These are phyloP conservation scores for Brachirus orientalis DNA, from an alignment of 2,113 vertebrate genomes.

Conservation along the genomic window DNA sequence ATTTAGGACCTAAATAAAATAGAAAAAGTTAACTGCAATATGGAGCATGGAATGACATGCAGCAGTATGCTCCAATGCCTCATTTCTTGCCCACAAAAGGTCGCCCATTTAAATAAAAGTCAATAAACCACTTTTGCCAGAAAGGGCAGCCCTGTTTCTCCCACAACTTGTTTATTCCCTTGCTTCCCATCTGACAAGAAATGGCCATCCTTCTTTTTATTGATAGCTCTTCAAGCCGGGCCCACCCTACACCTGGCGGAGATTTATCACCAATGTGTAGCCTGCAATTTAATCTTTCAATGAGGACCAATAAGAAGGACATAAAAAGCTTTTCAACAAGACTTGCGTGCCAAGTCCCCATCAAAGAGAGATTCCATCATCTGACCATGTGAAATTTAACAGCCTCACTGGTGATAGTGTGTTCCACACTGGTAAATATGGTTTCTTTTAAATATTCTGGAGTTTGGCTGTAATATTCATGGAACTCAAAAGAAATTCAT, in stretches of 20 bases:
- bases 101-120: constrained; percentile 82
- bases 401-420: constrained; percentile 1
- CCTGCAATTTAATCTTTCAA: constrained; percentile 70
- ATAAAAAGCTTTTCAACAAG: constrained; percentile 67
- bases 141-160: constrained; percentile 69
- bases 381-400: constrained; percentile 45
- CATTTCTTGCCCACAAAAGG: constrained; percentile 66
- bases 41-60: constrained; percentile 7
- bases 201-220: constrained; percentile 63
- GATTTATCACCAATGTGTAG: constrained; percentile 69
- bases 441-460: constrained; percentile 38
- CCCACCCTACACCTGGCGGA: constrained; percentile 56
- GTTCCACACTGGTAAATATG: constrained; percentile 43
- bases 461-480: constrained; percentile 38
- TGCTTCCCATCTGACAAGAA: constrained; percentile 55
- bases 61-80: constrained; percentile 22
- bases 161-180: constrained; percentile 69
- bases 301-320: constrained; percentile 66
- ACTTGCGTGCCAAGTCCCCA: constrained; percentile 34
- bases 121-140: constrained; percentile 68
- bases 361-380: constrained; percentile 55
- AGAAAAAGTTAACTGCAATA: not conserved
- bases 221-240: constrained; percentile 60
- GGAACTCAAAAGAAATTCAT: constrained; percentile 4
- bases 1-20: not conserved